phyloP scores from a whole-genome alignment of 2,888 invertebrate species.

The Theristus sp. region DNA sequence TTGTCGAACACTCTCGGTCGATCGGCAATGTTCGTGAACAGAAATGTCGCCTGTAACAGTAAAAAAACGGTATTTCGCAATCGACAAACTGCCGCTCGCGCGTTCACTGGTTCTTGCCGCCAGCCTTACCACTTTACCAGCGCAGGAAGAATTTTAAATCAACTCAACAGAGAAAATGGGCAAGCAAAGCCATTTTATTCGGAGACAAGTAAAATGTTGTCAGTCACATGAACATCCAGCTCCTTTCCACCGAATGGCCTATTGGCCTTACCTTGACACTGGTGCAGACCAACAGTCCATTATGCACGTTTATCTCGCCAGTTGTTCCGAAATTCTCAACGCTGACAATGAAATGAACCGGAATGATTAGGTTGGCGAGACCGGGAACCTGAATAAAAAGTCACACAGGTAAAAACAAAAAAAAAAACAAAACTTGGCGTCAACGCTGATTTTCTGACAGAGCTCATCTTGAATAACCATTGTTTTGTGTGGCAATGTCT shows the following conservation, averaged over 20 bases:
- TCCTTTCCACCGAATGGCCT: too few species aligned
- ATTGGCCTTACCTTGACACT: neutral
- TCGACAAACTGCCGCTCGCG: too few species aligned
- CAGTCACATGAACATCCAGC: too few species aligned
- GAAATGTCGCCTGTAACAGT: conserved; percentile 3
- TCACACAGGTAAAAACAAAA: neutral
- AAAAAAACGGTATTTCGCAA: too few species aligned
- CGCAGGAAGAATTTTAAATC: too few species aligned
- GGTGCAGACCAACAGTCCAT: conserved; percentile 7
- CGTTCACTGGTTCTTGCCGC: too few species aligned
- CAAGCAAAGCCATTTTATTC: neutral
- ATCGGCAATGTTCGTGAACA: conserved; percentile 7
- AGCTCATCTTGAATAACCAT: too few species aligned
- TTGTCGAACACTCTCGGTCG: conserved; percentile 3
- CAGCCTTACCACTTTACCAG: too few species aligned
- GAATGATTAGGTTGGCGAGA: conserved; percentile 19
- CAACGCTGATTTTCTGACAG: too few species aligned
- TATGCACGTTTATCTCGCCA: conserved; percentile 6
- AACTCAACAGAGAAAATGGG: neutral
- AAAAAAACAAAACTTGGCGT: too few species aligned
- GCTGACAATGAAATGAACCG: conserved; percentile 16
- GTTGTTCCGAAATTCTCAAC: conserved; percentile 18
- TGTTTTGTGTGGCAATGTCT: too few species aligned
- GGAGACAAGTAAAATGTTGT: too few species aligned
- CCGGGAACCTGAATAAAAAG: conserved; percentile 4